Evolutionary conservation across 2,797 vertebrate genomes (phyloP).

Genomic region (Anabas testudineus): DNA sequence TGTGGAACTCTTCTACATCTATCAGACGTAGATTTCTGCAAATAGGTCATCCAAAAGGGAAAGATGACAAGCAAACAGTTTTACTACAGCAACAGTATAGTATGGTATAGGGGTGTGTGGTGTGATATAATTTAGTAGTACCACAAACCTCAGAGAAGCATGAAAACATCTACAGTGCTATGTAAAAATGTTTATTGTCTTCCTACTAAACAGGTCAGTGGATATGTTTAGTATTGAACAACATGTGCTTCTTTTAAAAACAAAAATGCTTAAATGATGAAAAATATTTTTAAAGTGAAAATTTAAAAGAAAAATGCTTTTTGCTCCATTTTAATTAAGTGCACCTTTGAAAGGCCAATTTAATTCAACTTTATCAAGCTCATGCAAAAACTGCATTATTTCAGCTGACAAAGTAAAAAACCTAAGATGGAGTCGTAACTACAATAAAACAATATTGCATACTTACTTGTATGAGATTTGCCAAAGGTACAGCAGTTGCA

Average conservation of each 20-base stretch:
- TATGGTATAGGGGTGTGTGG: background rate
- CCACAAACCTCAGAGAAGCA: background rate
- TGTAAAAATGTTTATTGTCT: too few species aligned
- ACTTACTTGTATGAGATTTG: constrained; percentile 87
- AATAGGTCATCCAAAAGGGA: constrained; percentile 7
- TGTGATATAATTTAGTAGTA: background rate
- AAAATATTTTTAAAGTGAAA: too few species aligned
- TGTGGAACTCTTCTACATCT: constrained; percentile 84
- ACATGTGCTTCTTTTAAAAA: too few species aligned
- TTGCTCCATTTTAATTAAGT: background rate
- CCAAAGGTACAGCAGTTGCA: constrained; percentile 86
- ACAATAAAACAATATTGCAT: background rate
- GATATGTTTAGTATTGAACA: too few species aligned
- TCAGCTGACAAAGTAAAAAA: too few species aligned
- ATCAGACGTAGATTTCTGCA: constrained; percentile 89
- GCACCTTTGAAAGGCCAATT: too few species aligned
- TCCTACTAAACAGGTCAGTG: too few species aligned
- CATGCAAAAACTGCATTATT: too few species aligned
- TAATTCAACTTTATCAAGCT: too few species aligned
- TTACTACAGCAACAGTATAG: background rate
- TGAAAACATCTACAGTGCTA: background rate
- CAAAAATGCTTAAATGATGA: too few species aligned
- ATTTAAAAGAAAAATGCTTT: too few species aligned
- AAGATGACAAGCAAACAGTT: background rate
- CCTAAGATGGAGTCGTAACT: background rate